Evolutionary conservation across 2,797 vertebrate genomes (phyloP).

Genomic region (Eurystomus glaucurus): DNA sequence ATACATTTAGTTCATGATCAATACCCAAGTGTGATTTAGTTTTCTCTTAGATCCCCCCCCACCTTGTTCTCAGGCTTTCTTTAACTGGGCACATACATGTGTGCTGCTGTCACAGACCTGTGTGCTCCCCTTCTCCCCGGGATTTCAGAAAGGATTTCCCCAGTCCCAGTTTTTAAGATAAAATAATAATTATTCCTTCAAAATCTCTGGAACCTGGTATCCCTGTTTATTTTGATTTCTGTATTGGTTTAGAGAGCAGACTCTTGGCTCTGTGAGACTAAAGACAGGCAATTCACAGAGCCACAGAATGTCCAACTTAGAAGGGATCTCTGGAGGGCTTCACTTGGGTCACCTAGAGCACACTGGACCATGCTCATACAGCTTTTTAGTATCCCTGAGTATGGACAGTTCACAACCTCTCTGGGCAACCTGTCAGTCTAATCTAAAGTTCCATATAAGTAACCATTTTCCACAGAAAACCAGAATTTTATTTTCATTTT

Average conservation of each 20-base stretch:
- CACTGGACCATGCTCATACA: rapidly evolving
- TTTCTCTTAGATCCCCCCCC: neutral
- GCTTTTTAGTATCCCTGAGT: neutral
- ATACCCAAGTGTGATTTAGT: neutral
- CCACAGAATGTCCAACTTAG: neutral
- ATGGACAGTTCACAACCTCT: neutral
- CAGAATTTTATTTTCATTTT: neutral
- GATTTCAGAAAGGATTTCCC: neutral
- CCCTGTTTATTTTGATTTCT: neutral
- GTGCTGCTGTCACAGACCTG: neutral
- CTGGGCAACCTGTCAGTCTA: neutral
- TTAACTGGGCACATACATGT: neutral
- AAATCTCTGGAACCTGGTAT: neutral
- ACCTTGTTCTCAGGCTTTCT: neutral
- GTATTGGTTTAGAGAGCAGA: neutral
- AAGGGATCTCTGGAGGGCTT: neutral
- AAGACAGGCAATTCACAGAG: neutral
- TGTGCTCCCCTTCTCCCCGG: neutral
- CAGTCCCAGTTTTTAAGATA: neutral
- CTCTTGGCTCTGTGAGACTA: neutral
- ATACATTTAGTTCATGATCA: neutral
- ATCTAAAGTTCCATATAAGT: neutral
- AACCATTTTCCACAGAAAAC: neutral
- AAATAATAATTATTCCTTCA: neutral
- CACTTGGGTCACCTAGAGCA: neutral